Conservation (phyloP, 2,888 invertebrate genomes). For the Philereme transversata region DNA sequence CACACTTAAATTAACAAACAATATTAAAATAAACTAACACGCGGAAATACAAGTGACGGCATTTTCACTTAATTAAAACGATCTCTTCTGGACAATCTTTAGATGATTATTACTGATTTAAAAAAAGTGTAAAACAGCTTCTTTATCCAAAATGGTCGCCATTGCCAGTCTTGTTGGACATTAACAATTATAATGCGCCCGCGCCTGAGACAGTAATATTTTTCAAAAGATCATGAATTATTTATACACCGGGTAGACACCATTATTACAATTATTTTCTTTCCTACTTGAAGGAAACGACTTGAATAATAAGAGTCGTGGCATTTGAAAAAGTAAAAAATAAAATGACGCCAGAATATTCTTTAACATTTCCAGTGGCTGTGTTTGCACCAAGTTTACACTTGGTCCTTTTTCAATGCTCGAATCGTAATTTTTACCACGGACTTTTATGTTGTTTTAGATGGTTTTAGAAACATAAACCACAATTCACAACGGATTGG, state of each 20-base stretch:
- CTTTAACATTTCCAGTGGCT: constrained; percentile 22
- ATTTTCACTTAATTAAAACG: no score
- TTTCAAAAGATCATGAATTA: constrained; percentile 77
- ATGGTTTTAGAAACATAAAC: constrained; percentile 6
- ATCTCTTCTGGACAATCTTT: no score
- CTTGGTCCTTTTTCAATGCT: constrained; percentile 28
- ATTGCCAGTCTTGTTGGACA: constrained; percentile 38
- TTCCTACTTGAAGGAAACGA: constrained; percentile 68
- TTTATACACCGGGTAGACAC: constrained; percentile 73
- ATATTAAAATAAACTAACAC: no score
- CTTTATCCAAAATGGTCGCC: constrained; percentile 8
- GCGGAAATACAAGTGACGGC: no score
- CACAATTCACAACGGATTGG: not conserved
- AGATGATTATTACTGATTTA: no score
- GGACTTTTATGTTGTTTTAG: constrained; percentile 22
- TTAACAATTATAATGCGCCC: constrained; percentile 78
- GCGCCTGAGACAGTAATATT: constrained; percentile 71
- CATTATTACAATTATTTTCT: constrained; percentile 73
- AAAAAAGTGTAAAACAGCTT: not conserved
- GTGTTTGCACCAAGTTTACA: constrained; percentile 21
- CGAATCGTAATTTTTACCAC: constrained; percentile 28
- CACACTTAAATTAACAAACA: no score
- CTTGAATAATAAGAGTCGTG: constrained; percentile 63
- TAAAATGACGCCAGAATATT: constrained; percentile 38
- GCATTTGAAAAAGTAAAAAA: constrained; percentile 50